These are phyloP conservation scores for Drosophila bocki DNA, from an alignment of 1,140 invertebrate genomes.

Conservation along the genomic window DNA sequence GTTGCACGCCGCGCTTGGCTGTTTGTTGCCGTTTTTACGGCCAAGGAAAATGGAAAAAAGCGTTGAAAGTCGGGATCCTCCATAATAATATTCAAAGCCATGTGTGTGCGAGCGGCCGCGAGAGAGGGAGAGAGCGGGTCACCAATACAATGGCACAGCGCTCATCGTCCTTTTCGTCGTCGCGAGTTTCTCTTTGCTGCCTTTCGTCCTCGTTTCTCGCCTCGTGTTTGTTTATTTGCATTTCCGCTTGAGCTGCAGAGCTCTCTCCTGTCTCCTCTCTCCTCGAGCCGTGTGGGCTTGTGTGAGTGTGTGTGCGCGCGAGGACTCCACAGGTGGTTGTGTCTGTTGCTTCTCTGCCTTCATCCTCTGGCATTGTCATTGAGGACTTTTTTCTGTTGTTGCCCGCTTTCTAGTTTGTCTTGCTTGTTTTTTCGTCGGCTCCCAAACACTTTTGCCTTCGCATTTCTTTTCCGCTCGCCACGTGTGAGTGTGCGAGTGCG, in stretches of 20 bases:
- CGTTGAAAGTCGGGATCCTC: constrained; percentile 73
- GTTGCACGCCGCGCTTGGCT: constrained; percentile 11
- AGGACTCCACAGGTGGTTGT: constrained; percentile 74
- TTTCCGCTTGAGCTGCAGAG: constrained; percentile 80
- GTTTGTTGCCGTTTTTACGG: constrained; percentile 32
- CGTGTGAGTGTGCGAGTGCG: constrained; percentile 37
- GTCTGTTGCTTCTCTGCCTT: constrained; percentile 61
- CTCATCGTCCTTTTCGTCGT: constrained; percentile 50
- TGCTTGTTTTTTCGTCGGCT: constrained; percentile 68
- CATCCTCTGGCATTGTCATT: constrained; percentile 60
- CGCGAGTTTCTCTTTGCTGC: constrained; percentile 61
- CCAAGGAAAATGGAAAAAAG: constrained; percentile 56
- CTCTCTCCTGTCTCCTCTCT: constrained; percentile 55
- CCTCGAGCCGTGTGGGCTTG: constrained; percentile 3
- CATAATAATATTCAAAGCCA: constrained; percentile 79
- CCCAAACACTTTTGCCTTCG: constrained; percentile 77
- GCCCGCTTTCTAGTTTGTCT: constrained; percentile 76
- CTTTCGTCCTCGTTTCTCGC: constrained; percentile 50
- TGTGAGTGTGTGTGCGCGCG: constrained; percentile 35
- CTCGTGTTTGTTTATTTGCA: constrained; percentile 83
- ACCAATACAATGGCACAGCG: constrained; percentile 52
- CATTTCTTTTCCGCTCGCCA: constrained; percentile 58
- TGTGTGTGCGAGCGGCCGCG: constrained; percentile 29
- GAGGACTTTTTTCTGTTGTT: constrained; percentile 66
- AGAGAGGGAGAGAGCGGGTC: constrained; percentile 23